Evolutionary conservation across 2,113 vertebrate genomes (phyloP).

Genomic region (Scartelaos histophorus): DNA sequence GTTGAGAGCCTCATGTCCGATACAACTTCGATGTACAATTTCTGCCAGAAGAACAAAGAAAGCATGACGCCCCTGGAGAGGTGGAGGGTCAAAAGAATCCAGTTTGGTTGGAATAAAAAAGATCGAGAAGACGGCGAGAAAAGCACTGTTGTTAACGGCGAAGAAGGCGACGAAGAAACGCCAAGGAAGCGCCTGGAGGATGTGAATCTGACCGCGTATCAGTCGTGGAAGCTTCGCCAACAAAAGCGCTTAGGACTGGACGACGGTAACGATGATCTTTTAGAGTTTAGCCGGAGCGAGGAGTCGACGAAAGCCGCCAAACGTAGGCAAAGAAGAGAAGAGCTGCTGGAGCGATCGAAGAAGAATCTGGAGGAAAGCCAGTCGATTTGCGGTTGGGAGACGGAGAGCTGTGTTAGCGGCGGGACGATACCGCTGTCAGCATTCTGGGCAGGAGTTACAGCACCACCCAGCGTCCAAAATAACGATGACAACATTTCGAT

Average conservation of each 20-base stretch:
- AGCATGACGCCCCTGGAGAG: constrained; percentile 89
- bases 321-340: constrained; percentile 85
- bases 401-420: constrained; percentile 77
- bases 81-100: constrained; percentile 94
- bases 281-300: constrained; percentile 83
- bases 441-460: constrained; percentile 76
- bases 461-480: constrained; percentile 48
- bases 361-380: constrained; percentile 91
- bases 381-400: constrained; percentile 87
- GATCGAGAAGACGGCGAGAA: constrained; percentile 62
- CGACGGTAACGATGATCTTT: constrained; percentile 82
- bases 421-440: constrained; percentile 87
- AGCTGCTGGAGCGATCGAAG: constrained; percentile 87
- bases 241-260: constrained; percentile 86
- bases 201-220: constrained; percentile 87
- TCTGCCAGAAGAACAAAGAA: constrained; percentile 91
- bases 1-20: constrained; percentile 85
- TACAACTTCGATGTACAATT: constrained; percentile 88
- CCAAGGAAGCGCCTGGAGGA: constrained; percentile 70
- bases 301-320: constrained; percentile 76
- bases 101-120: constrained; percentile 95
- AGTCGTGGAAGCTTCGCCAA: constrained; percentile 90
- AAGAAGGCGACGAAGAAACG: constrained; percentile 49
- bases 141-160: constrained; percentile 56
- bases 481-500: constrained; percentile 83